Conservation (phyloP, 2,888 invertebrate species). For the Clanis bilineata region DNA sequence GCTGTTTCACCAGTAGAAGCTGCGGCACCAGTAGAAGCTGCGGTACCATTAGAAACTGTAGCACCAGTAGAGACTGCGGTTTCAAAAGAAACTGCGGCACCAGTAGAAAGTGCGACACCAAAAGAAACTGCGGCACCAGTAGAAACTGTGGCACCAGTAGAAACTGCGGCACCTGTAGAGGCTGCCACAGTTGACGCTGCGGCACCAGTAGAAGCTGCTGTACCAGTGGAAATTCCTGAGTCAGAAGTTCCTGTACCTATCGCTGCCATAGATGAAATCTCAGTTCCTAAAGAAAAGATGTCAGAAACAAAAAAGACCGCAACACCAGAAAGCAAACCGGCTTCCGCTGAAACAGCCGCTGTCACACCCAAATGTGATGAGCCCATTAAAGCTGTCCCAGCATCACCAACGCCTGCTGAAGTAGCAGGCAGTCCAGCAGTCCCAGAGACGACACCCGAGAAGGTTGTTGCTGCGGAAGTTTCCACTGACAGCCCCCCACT, state of each 20-base stretch:
- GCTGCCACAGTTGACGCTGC: not conserved
- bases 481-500: conserved; percentile 66
- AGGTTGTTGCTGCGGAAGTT: conserved; percentile 33
- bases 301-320: conserved; percentile 15
- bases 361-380: conserved; percentile 21
- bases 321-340: conserved; percentile 12
- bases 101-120: too few species aligned
- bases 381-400: conserved; percentile 24
- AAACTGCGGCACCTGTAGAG: conserved; percentile 30
- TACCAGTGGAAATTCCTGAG: conserved; percentile 27
- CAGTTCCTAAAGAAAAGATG: conserved; percentile 20
- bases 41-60: conserved; percentile 26
- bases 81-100: too few species aligned
- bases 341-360: conserved; percentile 30
- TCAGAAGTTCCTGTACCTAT: conserved; percentile 27
- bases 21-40: conserved; percentile 29
- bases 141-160: conserved; percentile 23
- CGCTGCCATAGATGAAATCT: conserved; percentile 12
- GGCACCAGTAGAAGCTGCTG: conserved; percentile 24
- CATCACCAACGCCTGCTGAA: conserved; percentile 19
- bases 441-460: conserved; percentile 35
- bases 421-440: conserved; percentile 21
- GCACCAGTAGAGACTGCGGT: conserved; percentile 28
- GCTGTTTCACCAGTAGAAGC: conserved; percentile 28
- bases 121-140: conserved; percentile 29